Evolutionary conservation across 2,113 vertebrate species (phyloP), one percentile per base, ranked within the genome.

Genomic region (Actenoides lindsayi): DNA sequence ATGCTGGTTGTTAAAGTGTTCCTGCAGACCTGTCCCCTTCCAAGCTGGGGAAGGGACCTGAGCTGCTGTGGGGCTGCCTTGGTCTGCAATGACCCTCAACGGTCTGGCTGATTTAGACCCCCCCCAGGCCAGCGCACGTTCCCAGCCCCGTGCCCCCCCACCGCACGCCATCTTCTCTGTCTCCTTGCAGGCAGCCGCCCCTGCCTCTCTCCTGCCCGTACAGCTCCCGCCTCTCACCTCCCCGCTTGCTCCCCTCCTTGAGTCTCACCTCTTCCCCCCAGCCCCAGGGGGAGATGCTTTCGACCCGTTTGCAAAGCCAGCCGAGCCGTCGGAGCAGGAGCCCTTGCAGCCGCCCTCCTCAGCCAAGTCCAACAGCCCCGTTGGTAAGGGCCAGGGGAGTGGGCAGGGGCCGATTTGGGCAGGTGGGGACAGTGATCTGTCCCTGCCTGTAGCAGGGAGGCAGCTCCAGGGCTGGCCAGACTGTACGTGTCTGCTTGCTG

Each of bases 261-360:
- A 93, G 88, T 95, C 79, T 92, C 85, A 46, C 83, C 65, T 96
- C 83, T 93, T 87, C 79, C 91, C 70, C 94, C 63, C 87, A 83
- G 97, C 95, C 95, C 41, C 96, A 98, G 98, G 95, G 73, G 94
- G 94, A 41, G 92, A 97, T 1, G 93, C 97, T 87, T 98, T 98
- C 8, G 98, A 99, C 95, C 98, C 96, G 7, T 99, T 99, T 96
- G 97, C 97, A 91, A 98, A 97, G 23, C 91, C 97, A 48, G 89
- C 65, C 33, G 97, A 97, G 57, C 91, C 81, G 24, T 81, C 84
- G 48, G 98, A 98, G 64, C 95, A 85, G n/a, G 97, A 97, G 76
- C 68, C 93, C 63, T 63, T 44, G 27, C 96, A 96, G 88, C 74
- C n/a, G 8, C 77, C 95, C 57, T 80, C 96, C 46, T 95, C 93